phyloP scores from a whole-genome alignment of 1,140 invertebrate genomes.

The Drosophila malerkotliana region DNA sequence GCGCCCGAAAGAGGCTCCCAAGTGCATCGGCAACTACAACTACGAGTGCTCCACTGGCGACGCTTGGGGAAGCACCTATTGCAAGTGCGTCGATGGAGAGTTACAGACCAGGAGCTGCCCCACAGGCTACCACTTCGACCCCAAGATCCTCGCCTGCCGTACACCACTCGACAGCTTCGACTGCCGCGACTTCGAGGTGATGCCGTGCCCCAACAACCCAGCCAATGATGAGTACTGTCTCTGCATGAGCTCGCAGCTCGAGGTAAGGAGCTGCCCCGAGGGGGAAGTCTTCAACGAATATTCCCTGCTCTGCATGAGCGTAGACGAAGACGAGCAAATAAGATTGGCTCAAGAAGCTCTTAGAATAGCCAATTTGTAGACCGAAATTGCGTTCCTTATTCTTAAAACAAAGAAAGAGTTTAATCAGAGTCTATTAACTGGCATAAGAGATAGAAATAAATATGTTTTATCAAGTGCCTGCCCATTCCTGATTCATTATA shows the following conservation, averaged over 20 bases:
- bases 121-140: slow-evolving; percentile 2
- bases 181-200: slow-evolving; percentile 7
- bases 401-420: background rate
- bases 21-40: slow-evolving; percentile 14
- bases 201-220: background rate
- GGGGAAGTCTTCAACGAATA: slow-evolving; percentile 15
- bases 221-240: slow-evolving; percentile 22
- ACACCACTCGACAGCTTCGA: background rate
- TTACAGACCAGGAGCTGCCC: slow-evolving; percentile 10
- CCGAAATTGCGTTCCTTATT: background rate
- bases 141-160: background rate
- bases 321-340: background rate
- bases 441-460: background rate
- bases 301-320: background rate
- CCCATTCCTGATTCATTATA: no score
- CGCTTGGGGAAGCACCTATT: background rate
- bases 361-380: background rate
- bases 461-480: background rate
- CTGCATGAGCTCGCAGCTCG: slow-evolving; percentile 14
- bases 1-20: background rate
- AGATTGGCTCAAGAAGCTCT: background rate
- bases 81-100: slow-evolving; percentile 19
- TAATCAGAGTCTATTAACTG: background rate
- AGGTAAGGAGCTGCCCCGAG: slow-evolving; percentile 13
- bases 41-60: slow-evolving; percentile 10